These are phyloP conservation scores for Galbula dea DNA, from an alignment of 2,113 vertebrate species.

Conservation along the genomic window DNA sequence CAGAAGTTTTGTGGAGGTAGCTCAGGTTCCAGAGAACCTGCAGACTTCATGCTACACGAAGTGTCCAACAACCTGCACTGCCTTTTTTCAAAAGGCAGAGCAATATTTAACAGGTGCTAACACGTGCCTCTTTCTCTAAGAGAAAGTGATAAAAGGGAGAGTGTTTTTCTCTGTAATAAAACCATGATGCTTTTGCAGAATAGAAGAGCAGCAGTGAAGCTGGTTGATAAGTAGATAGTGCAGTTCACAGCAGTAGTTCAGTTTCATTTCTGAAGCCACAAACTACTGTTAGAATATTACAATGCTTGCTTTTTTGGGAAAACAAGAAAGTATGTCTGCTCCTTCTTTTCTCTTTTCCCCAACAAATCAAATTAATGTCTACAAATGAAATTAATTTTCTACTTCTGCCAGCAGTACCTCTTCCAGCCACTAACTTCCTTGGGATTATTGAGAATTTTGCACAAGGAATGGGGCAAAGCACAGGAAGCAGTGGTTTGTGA, in stretches of 20 bases:
- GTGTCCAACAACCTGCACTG: not conserved
- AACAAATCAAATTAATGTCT: not conserved
- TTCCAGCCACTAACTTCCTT: not conserved
- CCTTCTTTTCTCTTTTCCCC: accelerated
- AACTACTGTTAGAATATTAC: not conserved
- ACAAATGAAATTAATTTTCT: too few species aligned
- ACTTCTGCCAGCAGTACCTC: not conserved
- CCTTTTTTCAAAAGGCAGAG: not conserved
- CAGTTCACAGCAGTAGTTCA: not conserved
- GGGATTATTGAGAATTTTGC: not conserved
- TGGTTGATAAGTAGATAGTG: not conserved
- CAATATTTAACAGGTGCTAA: not conserved
- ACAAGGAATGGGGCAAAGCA: not conserved
- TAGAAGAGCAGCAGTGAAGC: not conserved
- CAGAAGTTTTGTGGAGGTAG: not conserved
- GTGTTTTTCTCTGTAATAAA: not conserved
- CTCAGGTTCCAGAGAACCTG: not conserved
- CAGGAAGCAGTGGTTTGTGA: not conserved
- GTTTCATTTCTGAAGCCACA: not conserved
- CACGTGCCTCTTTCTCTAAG: not conserved
- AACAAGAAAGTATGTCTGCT: not conserved
- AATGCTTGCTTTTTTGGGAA: not conserved
- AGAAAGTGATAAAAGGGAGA: not conserved
- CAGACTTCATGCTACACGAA: not conserved
- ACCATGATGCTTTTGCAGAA: not conserved